phyloP scores from a whole-genome alignment of 2,797 vertebrate genomes.

The Cyclura pinguis region DNA sequence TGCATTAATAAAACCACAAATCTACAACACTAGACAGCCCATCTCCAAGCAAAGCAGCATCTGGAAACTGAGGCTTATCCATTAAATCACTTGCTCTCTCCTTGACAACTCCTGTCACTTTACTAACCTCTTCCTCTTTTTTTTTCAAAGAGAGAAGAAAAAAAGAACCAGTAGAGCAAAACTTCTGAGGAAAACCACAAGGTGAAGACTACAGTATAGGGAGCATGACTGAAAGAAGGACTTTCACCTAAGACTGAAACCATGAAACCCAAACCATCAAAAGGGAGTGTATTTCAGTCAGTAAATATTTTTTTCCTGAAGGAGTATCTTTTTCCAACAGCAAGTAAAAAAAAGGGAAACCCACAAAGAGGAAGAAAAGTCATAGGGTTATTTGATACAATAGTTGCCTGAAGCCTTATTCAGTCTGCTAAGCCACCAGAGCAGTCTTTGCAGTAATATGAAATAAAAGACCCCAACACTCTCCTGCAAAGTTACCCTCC shows the following conservation, averaged over 20 bases:
- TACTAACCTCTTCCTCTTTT: constrained; percentile 11
- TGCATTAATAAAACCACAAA: background rate
- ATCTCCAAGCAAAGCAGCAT: background rate
- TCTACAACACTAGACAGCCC: background rate
- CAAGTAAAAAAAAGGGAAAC: background rate
- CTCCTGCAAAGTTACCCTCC: background rate
- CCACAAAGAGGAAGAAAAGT: too few relatives aligned
- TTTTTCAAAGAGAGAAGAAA: background rate
- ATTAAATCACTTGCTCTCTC: background rate
- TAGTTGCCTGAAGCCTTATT: background rate
- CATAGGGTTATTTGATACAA: background rate
- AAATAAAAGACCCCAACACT: background rate
- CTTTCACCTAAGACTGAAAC: background rate
- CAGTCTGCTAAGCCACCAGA: too few relatives aligned
- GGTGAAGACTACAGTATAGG: background rate
- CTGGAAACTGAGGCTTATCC: background rate
- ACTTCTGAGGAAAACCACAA: background rate
- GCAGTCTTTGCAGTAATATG: background rate
- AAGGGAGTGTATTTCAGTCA: too few relatives aligned
- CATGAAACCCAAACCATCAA: background rate
- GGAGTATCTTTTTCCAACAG: too few relatives aligned
- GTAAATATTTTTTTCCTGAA: background rate
- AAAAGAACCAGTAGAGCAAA: background rate
- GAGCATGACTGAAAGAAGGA: background rate
- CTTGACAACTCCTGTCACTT: background rate